Base-by-base conservation (phyloP, 2,113 vertebrate genomes). In the Clarias magur region DNA sequence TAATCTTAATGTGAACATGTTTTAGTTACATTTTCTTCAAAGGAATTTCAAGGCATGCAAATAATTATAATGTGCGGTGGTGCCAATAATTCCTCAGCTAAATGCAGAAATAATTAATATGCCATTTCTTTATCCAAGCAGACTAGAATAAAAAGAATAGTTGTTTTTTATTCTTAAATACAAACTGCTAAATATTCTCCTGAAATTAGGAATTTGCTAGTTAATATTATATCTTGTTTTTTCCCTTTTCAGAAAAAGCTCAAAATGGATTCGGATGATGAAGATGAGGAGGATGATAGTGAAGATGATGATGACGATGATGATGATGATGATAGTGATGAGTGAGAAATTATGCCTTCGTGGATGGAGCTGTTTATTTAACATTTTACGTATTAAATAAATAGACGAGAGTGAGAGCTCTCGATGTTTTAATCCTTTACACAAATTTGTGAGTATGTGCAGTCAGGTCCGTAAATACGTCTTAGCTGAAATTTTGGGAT, bases 191-290 rank as follows among this genome's bases (percentile, higher is more conserved):
- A 10, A 27, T 30, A 70, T 17, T 63, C 4, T 54, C 68, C 21
- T 83, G 23, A 13, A 48, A 3, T 87, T 34, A 78, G 54, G 8
- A 23, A 57, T 62, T 34, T 68, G 4, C 15, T 56, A 21, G 60
- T 82, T 48, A 16, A 13, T 68, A 67, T 73, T 75, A 8, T 60
- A 60, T 68, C 12, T 13, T 38, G 38, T 8, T 87, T 48, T 48
- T 48, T 48, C 7, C 7, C 48, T 48, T 48, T 84, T 17, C 75
- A 96, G 95, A 96, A 95, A 91, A 96, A 95, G 89, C 87, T 95
- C 0, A 96, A 95, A 91, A 92, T 95, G 93, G 94, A 95, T 48
- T 93, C 93, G 0, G 94, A 96, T 27, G 91, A 92, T 0, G 90
- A 91, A 0, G 91, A 92, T 0, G 93, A 94, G 0, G 94, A 91